Evolutionary conservation across 2,113 vertebrate genomes (phyloP).

Genomic region (Chionodraco myersi): DNA sequence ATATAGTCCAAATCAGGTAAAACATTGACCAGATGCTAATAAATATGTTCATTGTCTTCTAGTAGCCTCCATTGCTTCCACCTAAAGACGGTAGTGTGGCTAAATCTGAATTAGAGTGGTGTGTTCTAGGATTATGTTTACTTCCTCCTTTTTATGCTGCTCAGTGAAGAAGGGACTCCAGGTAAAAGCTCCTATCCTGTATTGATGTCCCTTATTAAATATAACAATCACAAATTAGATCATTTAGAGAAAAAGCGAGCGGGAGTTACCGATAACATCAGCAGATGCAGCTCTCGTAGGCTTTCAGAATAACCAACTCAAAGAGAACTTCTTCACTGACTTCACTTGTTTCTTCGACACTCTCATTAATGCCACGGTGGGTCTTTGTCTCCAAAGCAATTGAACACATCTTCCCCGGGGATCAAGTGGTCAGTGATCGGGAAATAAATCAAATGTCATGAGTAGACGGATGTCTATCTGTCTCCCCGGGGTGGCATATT

Average conservation of each 20-base stretch:
- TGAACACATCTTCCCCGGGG: conserved; percentile 29
- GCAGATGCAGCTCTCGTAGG: not conserved
- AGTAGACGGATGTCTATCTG: conserved; percentile 43
- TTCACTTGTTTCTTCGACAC: not conserved
- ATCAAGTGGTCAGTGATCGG: conserved; percentile 49
- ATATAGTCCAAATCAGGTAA: not conserved
- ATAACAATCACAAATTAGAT: not conserved
- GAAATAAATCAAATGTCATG: conserved; percentile 57
- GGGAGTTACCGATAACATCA: not conserved
- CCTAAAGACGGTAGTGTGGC: not conserved
- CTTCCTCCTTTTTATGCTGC: not conserved
- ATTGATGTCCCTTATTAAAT: conserved; percentile 29
- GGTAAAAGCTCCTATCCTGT: not conserved
- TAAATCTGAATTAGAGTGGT: not conserved
- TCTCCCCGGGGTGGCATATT: conserved; percentile 36
- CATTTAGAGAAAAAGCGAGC: not conserved
- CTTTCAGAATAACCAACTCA: conserved; percentile 20
- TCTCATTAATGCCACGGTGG: conserved; percentile 17
- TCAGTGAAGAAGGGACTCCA: not conserved
- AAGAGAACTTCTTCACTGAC: not conserved
- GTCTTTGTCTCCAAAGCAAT: conserved; percentile 21
- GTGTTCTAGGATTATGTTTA: conserved; percentile 3
- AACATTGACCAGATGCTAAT: not conserved
- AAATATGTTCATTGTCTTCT: not conserved
- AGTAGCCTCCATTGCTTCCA: not conserved